Conservation (phyloP, 2,888 invertebrate species). For the Polymixis flavicincta region DNA sequence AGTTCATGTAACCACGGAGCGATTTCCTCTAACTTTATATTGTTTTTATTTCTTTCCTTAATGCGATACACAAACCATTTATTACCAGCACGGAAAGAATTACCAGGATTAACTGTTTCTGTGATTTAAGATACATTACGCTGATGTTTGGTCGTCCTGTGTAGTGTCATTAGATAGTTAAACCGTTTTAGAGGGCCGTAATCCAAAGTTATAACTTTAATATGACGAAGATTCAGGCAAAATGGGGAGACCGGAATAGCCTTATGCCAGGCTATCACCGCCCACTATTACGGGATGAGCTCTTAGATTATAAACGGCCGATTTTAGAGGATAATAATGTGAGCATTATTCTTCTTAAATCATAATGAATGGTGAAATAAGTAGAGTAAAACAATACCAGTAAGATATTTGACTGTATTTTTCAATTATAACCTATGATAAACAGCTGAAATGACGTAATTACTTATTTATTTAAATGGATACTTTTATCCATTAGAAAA, state of each 20-base stretch:
- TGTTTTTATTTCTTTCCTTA: conserved; percentile 50
- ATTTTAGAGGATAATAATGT: conserved; percentile 3
- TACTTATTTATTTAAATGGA: no score
- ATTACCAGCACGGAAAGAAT: conserved; percentile 41
- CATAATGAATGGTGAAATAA: not conserved
- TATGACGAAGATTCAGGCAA: conserved; percentile 24
- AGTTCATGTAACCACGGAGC: conserved; percentile 22
- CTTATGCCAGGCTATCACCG: conserved; percentile 26
- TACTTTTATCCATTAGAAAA: no score
- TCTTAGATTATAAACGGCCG: not conserved
- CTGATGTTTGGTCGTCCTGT: conserved; percentile 18
- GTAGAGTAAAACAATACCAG: not conserved
- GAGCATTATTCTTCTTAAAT: conserved; percentile 12
- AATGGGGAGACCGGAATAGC: conserved; percentile 8
- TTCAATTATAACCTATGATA: not conserved
- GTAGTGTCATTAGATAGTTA: conserved; percentile 39
- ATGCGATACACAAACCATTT: conserved; percentile 39
- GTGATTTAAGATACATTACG: conserved; percentile 49
- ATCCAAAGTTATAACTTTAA: conserved; percentile 25
- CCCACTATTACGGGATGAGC: conserved; percentile 29
- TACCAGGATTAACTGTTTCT: conserved; percentile 42
- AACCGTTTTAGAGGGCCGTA: conserved; percentile 25
- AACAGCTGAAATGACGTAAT: not conserved
- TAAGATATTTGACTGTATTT: not conserved
- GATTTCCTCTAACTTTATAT: conserved; percentile 31